Evolutionary conservation across 2,113 vertebrate species (phyloP).

Genomic region (Macroglossus sobrinus): DNA sequence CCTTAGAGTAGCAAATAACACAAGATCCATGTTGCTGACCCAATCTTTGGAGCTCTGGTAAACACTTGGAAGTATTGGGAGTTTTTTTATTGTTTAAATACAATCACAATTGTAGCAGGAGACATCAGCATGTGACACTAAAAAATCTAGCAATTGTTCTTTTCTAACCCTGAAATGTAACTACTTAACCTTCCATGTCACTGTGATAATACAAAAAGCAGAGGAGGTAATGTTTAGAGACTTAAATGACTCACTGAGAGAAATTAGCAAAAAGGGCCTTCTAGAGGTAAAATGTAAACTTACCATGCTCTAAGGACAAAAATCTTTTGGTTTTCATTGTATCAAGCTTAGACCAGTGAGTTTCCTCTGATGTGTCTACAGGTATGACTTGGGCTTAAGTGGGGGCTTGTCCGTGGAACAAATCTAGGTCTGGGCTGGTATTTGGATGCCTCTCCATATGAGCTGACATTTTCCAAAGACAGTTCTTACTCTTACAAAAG

Average conservation of each 20-base stretch:
- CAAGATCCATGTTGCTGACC: constrained; percentile 33
- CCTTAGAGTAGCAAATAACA: not conserved
- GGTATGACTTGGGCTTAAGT: not conserved
- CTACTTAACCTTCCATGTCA: constrained; percentile 49
- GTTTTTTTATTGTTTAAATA: constrained; percentile 11
- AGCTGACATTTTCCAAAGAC: not conserved
- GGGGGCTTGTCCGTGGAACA: not conserved
- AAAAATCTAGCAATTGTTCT: constrained; percentile 53
- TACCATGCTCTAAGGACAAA: not conserved
- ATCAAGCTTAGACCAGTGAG: not conserved
- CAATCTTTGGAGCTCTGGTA: constrained; percentile 14
- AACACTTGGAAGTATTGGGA: not conserved
- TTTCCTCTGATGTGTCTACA: not conserved
- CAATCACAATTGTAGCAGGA: constrained; percentile 44
- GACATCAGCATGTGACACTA: constrained; percentile 37
- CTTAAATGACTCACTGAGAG: not conserved
- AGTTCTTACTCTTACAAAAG: constrained; percentile 8
- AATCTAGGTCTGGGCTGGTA: not conserved
- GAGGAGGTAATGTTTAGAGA: not conserved
- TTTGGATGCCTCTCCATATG: not conserved
- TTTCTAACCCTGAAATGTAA: constrained; percentile 56
- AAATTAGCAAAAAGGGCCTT: not conserved
- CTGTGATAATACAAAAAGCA: not conserved
- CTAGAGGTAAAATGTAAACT: not conserved
- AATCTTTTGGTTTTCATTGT: not conserved